A percentile compares a stretch with the other conserved stretches of the same genome.
Conservation (phyloP, 2,113 vertebrate genomes). For the western clawed frog (Xenopus tropicalis) region DNA sequence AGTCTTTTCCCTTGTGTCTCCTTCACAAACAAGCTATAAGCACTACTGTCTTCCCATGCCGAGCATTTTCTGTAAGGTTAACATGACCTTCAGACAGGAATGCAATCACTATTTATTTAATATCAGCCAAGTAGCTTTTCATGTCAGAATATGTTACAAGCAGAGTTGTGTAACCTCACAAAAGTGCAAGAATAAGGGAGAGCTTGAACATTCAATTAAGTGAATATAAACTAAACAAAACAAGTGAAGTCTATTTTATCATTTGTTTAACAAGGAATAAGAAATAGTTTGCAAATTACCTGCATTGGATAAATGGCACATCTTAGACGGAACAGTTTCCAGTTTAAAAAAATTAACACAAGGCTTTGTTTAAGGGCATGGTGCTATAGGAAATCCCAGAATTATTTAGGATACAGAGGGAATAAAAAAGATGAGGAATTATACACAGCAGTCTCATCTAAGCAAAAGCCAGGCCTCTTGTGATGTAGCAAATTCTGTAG, state of each 20-base stretch:
- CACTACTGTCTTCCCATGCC: constrained; percentile 24
- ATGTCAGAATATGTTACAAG: constrained; percentile 39
- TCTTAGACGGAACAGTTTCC: too few relatives aligned
- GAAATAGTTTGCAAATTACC: too few relatives aligned
- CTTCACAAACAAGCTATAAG: constrained; percentile 25
- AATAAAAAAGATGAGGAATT: too few relatives aligned
- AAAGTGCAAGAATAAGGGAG: constrained; percentile 10
- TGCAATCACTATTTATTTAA: constrained; percentile 42
- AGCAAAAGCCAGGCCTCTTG: too few relatives aligned
- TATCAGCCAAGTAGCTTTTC: constrained; percentile 35
- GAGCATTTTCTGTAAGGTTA: constrained; percentile 35
- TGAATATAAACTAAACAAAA: constrained; percentile 10
- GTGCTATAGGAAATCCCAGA: too few relatives aligned
- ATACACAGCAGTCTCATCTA: too few relatives aligned
- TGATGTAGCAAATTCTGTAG: too few relatives aligned
- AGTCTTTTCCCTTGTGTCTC: constrained; percentile 17
- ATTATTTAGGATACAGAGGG: too few relatives aligned
- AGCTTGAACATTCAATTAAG: constrained; percentile 6
- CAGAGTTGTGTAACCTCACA: constrained; percentile 23
- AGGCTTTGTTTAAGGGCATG: too few relatives aligned
- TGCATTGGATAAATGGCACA: too few relatives aligned
- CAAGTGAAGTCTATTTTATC: background rate
- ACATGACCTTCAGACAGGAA: constrained; percentile 35
- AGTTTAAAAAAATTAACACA: too few relatives aligned
- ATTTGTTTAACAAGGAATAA: background rate